Evolutionary conservation across 2,113 vertebrate genomes (phyloP).

Genomic region (Centropus unirufus): DNA sequence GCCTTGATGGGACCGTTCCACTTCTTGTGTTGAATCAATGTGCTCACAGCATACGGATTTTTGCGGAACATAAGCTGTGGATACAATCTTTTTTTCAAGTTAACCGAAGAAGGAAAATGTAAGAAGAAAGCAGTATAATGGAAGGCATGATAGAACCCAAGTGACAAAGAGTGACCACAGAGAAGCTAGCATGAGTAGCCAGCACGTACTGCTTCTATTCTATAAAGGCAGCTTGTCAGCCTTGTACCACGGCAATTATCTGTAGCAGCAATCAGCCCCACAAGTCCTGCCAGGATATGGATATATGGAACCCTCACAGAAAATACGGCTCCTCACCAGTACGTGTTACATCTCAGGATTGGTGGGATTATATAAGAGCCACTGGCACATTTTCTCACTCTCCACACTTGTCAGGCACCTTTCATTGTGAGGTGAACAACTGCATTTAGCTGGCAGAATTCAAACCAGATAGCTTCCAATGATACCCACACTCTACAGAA

Average conservation of each 20-base stretch:
- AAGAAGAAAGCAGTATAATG: neutral
- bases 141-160: neutral
- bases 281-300: neutral
- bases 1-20: neutral
- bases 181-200: neutral
- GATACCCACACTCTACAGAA: rapidly evolving
- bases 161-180: neutral
- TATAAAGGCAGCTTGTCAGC: neutral
- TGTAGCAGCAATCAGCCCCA: neutral
- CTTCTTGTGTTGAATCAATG: neutral
- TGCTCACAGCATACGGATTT: neutral
- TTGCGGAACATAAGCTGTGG: neutral
- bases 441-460: neutral
- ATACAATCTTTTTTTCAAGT: neutral
- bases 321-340: neutral
- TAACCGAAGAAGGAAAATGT: neutral
- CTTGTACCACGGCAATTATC: neutral
- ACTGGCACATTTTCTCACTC: neutral
- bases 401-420: neutral
- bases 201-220: neutral
- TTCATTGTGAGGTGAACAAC: neutral
- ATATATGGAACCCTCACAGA: neutral
- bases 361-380: neutral
- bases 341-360: neutral
- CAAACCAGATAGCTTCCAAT: neutral